phyloP scores from a whole-genome alignment of 2,888 invertebrate species.

The Nomada ruficornis region DNA sequence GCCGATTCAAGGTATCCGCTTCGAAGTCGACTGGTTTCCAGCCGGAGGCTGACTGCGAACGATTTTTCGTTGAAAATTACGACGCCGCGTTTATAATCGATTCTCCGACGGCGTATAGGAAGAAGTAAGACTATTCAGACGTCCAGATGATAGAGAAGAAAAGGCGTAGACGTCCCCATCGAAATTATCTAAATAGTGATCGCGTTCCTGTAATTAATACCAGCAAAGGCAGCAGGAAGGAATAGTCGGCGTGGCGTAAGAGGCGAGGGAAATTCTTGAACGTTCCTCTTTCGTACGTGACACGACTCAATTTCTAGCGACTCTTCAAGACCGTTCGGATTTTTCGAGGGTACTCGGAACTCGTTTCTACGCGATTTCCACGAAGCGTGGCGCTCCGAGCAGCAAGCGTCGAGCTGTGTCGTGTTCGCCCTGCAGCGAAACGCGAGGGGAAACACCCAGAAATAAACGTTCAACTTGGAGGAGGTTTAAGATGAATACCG shows the following conservation, averaged over 20 bases:
- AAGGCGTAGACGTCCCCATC: too few relatives aligned
- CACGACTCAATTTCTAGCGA: neutral
- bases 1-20: constrained; percentile 14
- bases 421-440: constrained; percentile 38
- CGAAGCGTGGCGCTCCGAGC: constrained; percentile 30
- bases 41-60: neutral
- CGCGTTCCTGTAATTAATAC: too few relatives aligned
- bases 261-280: neutral
- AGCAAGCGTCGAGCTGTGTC: constrained; percentile 11
- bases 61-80: neutral
- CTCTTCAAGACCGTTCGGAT: neutral
- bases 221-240: too few relatives aligned
- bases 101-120: neutral
- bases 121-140: neutral
- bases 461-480: constrained; percentile 59
- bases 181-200: too few relatives aligned
- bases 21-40: neutral
- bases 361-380: constrained; percentile 41
- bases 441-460: constrained; percentile 49
- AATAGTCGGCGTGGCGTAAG: neutral
- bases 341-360: constrained; percentile 17
- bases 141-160: neutral
- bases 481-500: constrained; percentile 37
- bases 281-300: neutral
- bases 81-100: neutral